Base-by-base conservation (phyloP, 2,113 vertebrate species). In the Pelvicachromis taeniatus region DNA sequence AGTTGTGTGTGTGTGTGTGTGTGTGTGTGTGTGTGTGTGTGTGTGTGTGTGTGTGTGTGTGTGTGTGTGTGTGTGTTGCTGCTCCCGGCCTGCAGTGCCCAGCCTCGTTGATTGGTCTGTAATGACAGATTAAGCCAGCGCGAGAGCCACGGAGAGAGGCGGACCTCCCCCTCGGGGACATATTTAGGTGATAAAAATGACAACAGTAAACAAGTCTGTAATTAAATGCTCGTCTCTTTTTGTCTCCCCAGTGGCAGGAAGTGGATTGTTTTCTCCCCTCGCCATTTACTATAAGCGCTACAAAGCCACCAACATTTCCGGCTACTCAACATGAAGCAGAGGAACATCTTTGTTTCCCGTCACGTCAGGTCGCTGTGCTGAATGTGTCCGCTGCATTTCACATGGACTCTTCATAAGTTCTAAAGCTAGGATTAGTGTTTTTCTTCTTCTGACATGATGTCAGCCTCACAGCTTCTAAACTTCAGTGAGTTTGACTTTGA, bases 171-270 rank as follows among this genome's bases (percentile, higher is more conserved):
- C 84, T 80, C 5, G 6, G 87, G 92, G 91, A 93, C 86, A 78
- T 79, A 90, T 94, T 93, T 85, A 86, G 85, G 89, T 90, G 93
- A 94, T 90, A 82, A 79, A 92, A 90, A 94, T 90, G 93, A 95
- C 93, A 92, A 87, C 92, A 87, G 88, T 92, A 94, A 94, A 93
- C 88, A 92, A 86, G 88, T 81, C 85, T 86, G 88, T 94, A 93
- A 95, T 95, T 95, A 95, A 95, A 95, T 91, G 91, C 88, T 87
- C 42, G 54, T 93, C 87, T 89, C 86, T 85, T 92, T 93, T 87
- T 80, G 84, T 88, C 80, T 90, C 90, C 80, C 89, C 58, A 52
- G 88, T 86, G 91, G 84, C 89, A 92, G 91, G 84, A 89, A 88
- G 86, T 35, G 81, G 89, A 93, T 88, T 61, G 82, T 59, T 87